Conservation (phyloP, 1,140 invertebrate genomes). For the Drosophila oshimai region DNA sequence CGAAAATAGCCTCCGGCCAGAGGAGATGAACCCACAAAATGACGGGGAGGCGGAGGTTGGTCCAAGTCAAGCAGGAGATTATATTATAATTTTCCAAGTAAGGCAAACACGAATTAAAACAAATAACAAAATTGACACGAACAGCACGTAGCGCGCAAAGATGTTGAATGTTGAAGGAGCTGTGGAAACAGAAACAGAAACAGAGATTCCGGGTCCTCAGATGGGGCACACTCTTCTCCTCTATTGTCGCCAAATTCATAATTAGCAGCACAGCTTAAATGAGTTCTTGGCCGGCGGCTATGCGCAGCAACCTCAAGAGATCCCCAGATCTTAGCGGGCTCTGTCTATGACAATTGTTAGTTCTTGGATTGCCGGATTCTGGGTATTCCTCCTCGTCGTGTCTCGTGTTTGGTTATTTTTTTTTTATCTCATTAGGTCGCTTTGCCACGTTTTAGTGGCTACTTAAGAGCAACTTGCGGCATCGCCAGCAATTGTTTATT, state of each 20-base stretch:
- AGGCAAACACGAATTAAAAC: conserved; percentile 66
- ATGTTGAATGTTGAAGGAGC: conserved; percentile 49
- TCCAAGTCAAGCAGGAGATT: conserved; percentile 42
- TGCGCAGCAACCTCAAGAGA: conserved; percentile 47
- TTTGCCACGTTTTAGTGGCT: conserved; percentile 57
- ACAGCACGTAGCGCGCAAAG: conserved; percentile 75
- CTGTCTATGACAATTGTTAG: conserved; percentile 47
- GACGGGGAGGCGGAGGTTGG: neutral
- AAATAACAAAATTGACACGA: conserved; percentile 78
- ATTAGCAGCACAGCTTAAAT: conserved; percentile 58
- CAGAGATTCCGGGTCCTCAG: conserved; percentile 18
- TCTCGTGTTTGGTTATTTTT: conserved; percentile 3
- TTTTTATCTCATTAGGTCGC: conserved; percentile 56
- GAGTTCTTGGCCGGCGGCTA: conserved; percentile 43
- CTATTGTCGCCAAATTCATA: conserved; percentile 74
- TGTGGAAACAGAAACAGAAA: conserved; percentile 9
- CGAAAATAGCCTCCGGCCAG: conserved; percentile 10
- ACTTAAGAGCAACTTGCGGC: conserved; percentile 53
- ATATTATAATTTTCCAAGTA: conserved; percentile 80
- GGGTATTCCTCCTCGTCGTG: conserved; percentile 30
- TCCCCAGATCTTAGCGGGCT: conserved; percentile 10
- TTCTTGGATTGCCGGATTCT: conserved; percentile 42
- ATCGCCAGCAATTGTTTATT: conserved; percentile 56
- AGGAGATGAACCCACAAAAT: conserved; percentile 10
- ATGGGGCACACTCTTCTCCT: conserved; percentile 1